A percentile compares a stretch with the other conserved stretches of the same genome.
These are phyloP conservation scores for Berghia stephanieae DNA, from an alignment of 1,140 invertebrate species.

Conservation along the genomic window DNA sequence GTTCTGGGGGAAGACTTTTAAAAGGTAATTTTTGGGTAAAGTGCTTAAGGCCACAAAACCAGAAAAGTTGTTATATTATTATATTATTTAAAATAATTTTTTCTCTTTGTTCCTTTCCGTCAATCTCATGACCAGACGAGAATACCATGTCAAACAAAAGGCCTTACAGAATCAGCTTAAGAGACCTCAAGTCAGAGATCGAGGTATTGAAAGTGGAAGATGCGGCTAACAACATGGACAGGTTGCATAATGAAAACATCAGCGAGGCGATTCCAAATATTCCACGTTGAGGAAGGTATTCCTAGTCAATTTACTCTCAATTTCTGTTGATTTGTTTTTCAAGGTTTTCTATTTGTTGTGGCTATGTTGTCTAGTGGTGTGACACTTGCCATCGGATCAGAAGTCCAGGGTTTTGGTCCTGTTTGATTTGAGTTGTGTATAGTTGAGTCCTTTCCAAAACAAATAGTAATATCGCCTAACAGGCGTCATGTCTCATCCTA, in stretches of 20 bases:
- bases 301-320: neutral
- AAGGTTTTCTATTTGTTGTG: neutral
- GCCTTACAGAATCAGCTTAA: constrained; percentile 90
- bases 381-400: neutral
- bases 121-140: constrained; percentile 74
- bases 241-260: constrained; percentile 92
- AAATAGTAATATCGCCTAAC: too few relatives aligned
- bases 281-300: constrained; percentile 87
- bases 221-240: constrained; percentile 84
- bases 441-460: too few relatives aligned
- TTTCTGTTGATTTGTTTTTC: neutral
- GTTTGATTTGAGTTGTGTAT: too few relatives aligned
- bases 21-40: neutral
- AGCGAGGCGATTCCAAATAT: constrained; percentile 94
- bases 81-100: neutral
- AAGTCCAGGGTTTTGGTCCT: neutral
- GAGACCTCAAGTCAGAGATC: constrained; percentile 92
- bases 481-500: too few relatives aligned
- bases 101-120: too few relatives aligned
- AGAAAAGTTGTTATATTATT: neutral
- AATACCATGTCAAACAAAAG: constrained; percentile 94
- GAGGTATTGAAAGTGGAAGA: constrained; percentile 94
- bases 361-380: neutral
- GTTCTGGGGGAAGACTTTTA: neutral
- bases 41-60: neutral